These are phyloP conservation scores for Crocodylus rhombifer DNA, from an alignment of 2,797 vertebrate species.

Conservation along the genomic window DNA sequence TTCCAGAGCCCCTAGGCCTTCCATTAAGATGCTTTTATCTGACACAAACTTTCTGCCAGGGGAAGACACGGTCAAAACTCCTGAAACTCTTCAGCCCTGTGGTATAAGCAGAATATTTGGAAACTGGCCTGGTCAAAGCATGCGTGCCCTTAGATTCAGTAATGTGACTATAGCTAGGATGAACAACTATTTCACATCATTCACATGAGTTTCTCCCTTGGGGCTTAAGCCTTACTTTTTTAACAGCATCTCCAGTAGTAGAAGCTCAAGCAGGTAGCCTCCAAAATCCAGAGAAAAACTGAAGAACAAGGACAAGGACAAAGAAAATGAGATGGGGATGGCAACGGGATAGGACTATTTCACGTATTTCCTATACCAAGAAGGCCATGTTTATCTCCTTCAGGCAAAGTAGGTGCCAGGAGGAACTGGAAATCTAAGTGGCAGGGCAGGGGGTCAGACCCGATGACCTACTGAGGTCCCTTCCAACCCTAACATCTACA, in stretches of 20 bases:
- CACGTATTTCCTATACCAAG: too few species aligned
- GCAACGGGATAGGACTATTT: neutral
- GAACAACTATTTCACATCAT: neutral
- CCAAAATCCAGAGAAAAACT: conserved; percentile 20
- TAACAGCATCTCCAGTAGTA: neutral
- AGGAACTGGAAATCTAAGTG: neutral
- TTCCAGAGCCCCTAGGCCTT: conserved; percentile 49
- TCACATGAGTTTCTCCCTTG: neutral
- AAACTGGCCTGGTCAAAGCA: neutral
- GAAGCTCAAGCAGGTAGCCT: neutral
- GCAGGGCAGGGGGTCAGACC: too few species aligned
- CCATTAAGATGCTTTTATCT: conserved; percentile 41
- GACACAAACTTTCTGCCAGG: conserved; percentile 46
- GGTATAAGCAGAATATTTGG: conserved; percentile 9
- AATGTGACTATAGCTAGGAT: neutral
- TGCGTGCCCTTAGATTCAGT: neutral
- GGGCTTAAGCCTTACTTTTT: conserved; percentile 11
- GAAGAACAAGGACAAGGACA: neutral
- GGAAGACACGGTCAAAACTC: conserved; percentile 54
- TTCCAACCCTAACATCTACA: too few species aligned
- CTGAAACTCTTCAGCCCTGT: fast-evolving
- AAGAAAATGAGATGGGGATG: neutral
- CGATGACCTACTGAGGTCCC: too few species aligned
- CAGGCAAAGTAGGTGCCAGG: neutral
- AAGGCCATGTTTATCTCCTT: neutral